Base-by-base conservation (phyloP, 2,797 vertebrate genomes). In the Chelidonichthys spinosus region DNA sequence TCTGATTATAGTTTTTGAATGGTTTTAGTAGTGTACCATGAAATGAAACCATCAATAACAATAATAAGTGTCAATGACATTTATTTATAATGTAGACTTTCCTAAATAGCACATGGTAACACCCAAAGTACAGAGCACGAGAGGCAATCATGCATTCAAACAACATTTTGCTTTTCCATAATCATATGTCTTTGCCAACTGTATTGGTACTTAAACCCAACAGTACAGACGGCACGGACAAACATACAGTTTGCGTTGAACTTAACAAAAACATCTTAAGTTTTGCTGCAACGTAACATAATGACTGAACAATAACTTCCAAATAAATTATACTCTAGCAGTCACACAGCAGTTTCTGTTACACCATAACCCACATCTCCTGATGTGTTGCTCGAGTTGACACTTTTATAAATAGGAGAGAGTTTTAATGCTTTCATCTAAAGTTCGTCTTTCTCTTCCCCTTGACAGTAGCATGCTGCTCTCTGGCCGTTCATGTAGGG, bases 401-500 rank as follows among this genome's bases (percentile, higher is more conserved):
- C 49, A 5, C 49, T 15, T 56, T 36, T 49, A 54, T 82, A 78
- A 72, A 82, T 33, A 79, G 53, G 37, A 73, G 36, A 36, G 49
- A 1, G 60, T 17, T 60, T 60, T 54, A 9, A 7, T 7, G 7
- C 18, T 40, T 36, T 4, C 8, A 25, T 83, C 95, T 93, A 99
- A 56, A 99, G 89, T 49, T 99, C 97, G 1, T 97, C 97, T 55
- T 88, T 95, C 72, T 98, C 96, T 25, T 98, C 97, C 83, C 97
- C 97, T 2, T 72, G 94, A 69, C 97, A 99, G 66, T 92, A 87
- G 85, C 97, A 99, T 1, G 97, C 92, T 0, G 95, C 94, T 66
- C 97, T 90, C 83, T 99, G 97, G 88, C 97, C 97, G 90, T 99
- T 98, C 97, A 99, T 98, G 92, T 97, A 99, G 62, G 97, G 95